Percentiles rank a stretch among this genome's conserved stretches.
Evolutionary conservation across 2,113 vertebrate species (phyloP).

Genomic region (Pimephales promelas): DNA sequence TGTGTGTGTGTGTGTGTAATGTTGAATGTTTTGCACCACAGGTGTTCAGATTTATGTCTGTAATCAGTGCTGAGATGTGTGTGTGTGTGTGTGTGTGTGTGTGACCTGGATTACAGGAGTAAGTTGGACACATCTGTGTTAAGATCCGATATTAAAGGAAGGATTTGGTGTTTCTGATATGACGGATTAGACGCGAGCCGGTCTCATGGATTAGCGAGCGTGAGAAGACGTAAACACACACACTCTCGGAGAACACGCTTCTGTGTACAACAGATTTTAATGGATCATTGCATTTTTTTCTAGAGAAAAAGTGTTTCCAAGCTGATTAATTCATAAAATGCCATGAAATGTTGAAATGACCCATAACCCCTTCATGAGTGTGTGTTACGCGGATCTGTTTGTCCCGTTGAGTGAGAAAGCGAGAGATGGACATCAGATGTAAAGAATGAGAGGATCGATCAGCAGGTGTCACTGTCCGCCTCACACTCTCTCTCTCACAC

Average conservation of each 20-base stretch:
- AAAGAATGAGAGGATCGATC: conserved; percentile 46
- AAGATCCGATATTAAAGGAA: conserved; percentile 70
- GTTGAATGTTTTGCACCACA: neutral
- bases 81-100: neutral
- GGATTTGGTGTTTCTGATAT: conserved; percentile 72
- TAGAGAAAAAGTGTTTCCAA: no score
- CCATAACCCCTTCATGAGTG: no score
- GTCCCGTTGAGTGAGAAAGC: neutral
- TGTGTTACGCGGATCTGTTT: neutral
- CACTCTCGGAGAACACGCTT: no score
- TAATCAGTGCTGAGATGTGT: neutral
- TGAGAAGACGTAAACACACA: conserved; percentile 58
- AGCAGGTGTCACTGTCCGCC: conserved; percentile 79
- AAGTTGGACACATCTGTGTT: conserved; percentile 73
- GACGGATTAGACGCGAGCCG: conserved; percentile 68
- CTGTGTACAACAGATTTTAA: no score
- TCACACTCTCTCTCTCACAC: no score
- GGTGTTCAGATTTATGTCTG: neutral
- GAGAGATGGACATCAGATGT: neutral
- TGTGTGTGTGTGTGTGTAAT: no score
- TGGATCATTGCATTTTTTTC: no score
- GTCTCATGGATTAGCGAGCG: conserved; percentile 67
- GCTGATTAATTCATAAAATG: no score
- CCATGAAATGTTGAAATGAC: no score
- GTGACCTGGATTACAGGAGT: conserved; percentile 67